Percentiles rank a stretch among this genome's conserved stretches.
phyloP scores from a whole-genome alignment of 2,888 invertebrate species.

The Zygothrica quintamaculata region DNA sequence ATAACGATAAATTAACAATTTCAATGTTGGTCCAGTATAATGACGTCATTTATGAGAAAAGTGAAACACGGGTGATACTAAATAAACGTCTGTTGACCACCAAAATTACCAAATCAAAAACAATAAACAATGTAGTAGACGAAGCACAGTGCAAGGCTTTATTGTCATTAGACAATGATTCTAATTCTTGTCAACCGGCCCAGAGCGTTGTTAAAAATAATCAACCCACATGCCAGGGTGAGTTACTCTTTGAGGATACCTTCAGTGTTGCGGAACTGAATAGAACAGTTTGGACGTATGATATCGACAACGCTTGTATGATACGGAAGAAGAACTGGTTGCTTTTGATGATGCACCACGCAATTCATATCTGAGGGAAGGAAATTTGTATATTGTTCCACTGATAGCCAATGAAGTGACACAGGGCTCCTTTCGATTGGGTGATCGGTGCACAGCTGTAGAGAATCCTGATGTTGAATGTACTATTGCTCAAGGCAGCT shows the following conservation, averaged over 20 bases:
- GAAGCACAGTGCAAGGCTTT: conserved; percentile 39
- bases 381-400: conserved; percentile 83
- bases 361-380: conserved; percentile 79
- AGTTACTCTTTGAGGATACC: conserved; percentile 87
- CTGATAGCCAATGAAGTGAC: conserved; percentile 70
- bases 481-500: conserved; percentile 55
- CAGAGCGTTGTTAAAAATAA: conserved; percentile 36
- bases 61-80: conserved; percentile 61
- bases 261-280: conserved; percentile 85
- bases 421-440: conserved; percentile 69
- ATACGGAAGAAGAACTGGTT: conserved; percentile 85
- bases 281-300: conserved; percentile 86
- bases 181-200: conserved; percentile 41
- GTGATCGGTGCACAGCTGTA: conserved; percentile 86
- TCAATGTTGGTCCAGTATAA: conserved; percentile 72
- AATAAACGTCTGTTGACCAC: conserved; percentile 62
- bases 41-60: conserved; percentile 64
- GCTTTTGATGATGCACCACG: conserved; percentile 83
- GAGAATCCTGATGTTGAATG: conserved; percentile 84
- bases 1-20: conserved; percentile 68
- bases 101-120: conserved; percentile 23
- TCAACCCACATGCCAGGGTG: conserved; percentile 77
- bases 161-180: conserved; percentile 13
- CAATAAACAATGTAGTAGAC: conserved; percentile 15
- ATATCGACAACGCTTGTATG: conserved; percentile 86